These are phyloP conservation scores for Cuniculus paca DNA, from an alignment of 2,797 vertebrate species.

Conservation along the genomic window DNA sequence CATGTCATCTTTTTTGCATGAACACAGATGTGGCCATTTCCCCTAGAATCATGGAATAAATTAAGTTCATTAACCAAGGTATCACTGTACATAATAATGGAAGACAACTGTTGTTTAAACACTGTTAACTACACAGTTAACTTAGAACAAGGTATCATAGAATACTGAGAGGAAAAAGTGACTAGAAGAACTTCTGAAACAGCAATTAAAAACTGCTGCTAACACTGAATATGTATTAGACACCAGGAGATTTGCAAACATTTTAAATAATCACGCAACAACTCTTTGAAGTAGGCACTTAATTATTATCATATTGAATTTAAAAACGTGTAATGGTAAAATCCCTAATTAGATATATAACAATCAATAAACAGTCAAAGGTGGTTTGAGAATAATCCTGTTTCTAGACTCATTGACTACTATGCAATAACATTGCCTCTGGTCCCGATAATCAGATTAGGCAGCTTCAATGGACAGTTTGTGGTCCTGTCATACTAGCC, in stretches of 20 bases:
- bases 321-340: not conserved
- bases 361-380: not conserved
- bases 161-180: too few relatives aligned
- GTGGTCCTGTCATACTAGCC: not conserved
- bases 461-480: not conserved
- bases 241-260: conserved; percentile 25
- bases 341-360: conserved; percentile 35
- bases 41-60: too few relatives aligned
- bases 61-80: too few relatives aligned
- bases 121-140: not conserved
- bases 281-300: not conserved
- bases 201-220: conserved; percentile 34
- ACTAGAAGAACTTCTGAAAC: not conserved
- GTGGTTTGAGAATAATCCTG: not conserved
- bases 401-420: not conserved
- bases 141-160: not conserved
- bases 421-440: not conserved
- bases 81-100: too few relatives aligned
- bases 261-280: conserved; percentile 41
- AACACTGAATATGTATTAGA: conserved; percentile 31
- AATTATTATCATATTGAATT: not conserved
- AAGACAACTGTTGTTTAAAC: conserved; percentile 45
- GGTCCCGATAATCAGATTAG: not conserved
- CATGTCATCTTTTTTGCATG: too few relatives aligned
- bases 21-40: too few relatives aligned